phyloP scores from a whole-genome alignment of 2,113 vertebrate genomes.

The Grammomys dolichurus region DNA sequence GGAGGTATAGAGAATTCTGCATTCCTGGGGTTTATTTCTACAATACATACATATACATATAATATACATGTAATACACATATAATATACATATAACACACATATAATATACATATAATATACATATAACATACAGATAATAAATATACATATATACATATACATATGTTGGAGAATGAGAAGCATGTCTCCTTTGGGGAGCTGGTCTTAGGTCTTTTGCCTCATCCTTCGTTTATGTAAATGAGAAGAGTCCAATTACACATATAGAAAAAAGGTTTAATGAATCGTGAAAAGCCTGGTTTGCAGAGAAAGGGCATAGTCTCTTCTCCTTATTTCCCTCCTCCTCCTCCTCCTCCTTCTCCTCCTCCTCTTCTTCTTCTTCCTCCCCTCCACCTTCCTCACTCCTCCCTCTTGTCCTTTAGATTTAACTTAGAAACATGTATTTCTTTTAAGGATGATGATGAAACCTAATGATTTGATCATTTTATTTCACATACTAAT shows the following conservation, averaged over 20 bases:
- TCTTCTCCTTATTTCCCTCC: slow-evolving; percentile 59
- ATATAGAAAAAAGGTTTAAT: slow-evolving; percentile 88
- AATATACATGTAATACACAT: background rate
- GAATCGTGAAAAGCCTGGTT: slow-evolving; percentile 89
- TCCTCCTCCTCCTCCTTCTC: slow-evolving; percentile 43
- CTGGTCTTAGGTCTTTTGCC: slow-evolving; percentile 59
- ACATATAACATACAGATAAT: background rate
- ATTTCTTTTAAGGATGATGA: slow-evolving; percentile 71
- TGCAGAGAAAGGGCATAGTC: slow-evolving; percentile 84
- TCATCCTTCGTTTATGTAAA: slow-evolving; percentile 88
- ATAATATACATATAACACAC: background rate
- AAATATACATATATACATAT: background rate
- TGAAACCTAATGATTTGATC: slow-evolving; percentile 51
- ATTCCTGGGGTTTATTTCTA: slow-evolving; percentile 53
- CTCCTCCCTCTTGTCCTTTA: slow-evolving; percentile 67
- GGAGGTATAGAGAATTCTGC: background rate
- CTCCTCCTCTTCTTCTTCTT: background rate
- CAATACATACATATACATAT: background rate
- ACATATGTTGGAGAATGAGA: slow-evolving; percentile 48
- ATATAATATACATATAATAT: background rate
- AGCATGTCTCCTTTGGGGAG: slow-evolving; percentile 56
- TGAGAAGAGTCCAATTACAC: slow-evolving; percentile 89
- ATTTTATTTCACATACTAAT: slow-evolving; percentile 62
- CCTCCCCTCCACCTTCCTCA: background rate
- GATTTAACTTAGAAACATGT: slow-evolving; percentile 80